phyloP scores from a whole-genome alignment of 53 echinoderm and acorn worm species.

The Holothuria scabra region DNA sequence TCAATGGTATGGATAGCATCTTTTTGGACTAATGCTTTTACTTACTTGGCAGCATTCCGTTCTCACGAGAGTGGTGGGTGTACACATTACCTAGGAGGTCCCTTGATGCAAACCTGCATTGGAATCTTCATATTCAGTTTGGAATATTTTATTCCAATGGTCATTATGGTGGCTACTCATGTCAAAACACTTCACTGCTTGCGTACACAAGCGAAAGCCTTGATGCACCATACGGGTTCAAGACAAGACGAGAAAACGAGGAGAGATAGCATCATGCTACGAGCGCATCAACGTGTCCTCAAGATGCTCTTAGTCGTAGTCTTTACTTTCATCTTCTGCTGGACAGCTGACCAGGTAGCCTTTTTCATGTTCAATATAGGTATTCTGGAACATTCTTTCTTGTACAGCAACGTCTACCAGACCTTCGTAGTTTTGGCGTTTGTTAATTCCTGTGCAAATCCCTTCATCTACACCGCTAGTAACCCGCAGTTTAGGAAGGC shows the following conservation, averaged over 20 bases:
- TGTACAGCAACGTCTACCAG: constrained; percentile 57
- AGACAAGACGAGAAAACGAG: constrained; percentile 36
- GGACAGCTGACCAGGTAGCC: constrained; percentile 70
- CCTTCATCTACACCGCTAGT: constrained; percentile 76
- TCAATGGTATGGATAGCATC: constrained; percentile 47
- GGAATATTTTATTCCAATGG: constrained; percentile 75
- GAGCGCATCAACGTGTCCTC: constrained; percentile 67
- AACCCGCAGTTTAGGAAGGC: constrained; percentile 62
- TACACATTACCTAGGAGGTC: constrained; percentile 13
- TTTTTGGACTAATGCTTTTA: constrained; percentile 60
- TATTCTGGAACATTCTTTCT: constrained; percentile 22
- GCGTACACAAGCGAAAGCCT: constrained; percentile 54
- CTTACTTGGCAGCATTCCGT: constrained; percentile 38
- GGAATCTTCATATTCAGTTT: constrained; percentile 66
- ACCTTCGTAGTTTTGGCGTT: constrained; percentile 69
- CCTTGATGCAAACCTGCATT: constrained; percentile 40
- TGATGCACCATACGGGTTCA: constrained; percentile 29
- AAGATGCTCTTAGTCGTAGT: constrained; percentile 76
- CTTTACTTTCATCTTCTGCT: constrained; percentile 69
- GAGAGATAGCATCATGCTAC: constrained; percentile 60
- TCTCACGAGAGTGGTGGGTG: constrained; percentile 21
- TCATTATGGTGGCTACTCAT: constrained; percentile 71
- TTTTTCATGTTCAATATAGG: constrained; percentile 66
- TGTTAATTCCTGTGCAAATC: constrained; percentile 75
- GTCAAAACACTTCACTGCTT: constrained; percentile 56